Evolutionary conservation across 2,797 vertebrate genomes (phyloP), one percentile per base, ranked within the genome.

Genomic region (Sphenodon punctatus): DNA sequence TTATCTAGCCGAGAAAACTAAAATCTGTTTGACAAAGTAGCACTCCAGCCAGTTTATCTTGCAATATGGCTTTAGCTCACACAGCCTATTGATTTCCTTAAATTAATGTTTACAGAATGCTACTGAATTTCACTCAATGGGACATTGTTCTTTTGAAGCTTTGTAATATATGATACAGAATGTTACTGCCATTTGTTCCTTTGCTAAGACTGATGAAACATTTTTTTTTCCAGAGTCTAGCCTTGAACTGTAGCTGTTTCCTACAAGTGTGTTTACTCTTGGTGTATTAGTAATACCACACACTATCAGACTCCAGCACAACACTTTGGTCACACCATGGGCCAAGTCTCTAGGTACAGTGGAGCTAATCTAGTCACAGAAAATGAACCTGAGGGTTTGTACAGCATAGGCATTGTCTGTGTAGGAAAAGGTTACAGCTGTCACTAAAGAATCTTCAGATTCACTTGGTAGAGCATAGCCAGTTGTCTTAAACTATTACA

Each of bases 11-110:
- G 96, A 96, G 96, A 96, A 97, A 97, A 97, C 96, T 97, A 96
- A 97, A 97, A 97, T 97, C 96, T 98, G 97, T 99, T 98, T 98
- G 97, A 96, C 96, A 95, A 98, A 97, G 96, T 97, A 96, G 96
- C 97, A 97, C 96, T 96, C 96, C 86, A 95, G 95, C 97, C 96
- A 96, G 97, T 97, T 98, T 98, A 98, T 98, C 97, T 97, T 97
- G 97, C 95, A 95, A 95, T 96, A 96, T 95, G 95, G 95, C 95
- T 96, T 95, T 93, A 95, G 96, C 96, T 97, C 97, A 97, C 97
- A 95, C 97, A 96, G 96, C 95, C 97, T 97, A 99, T 98, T 97
- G 98, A 98, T 98, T 96, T 94, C 95, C 95, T 96, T 96, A 97
- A 97, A 98, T 97, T 97, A 93, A 96, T 96, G 96, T 95, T 96